Base-by-base conservation (phyloP, 1,140 invertebrate genomes). In the Drosophila bipectinata region DNA sequence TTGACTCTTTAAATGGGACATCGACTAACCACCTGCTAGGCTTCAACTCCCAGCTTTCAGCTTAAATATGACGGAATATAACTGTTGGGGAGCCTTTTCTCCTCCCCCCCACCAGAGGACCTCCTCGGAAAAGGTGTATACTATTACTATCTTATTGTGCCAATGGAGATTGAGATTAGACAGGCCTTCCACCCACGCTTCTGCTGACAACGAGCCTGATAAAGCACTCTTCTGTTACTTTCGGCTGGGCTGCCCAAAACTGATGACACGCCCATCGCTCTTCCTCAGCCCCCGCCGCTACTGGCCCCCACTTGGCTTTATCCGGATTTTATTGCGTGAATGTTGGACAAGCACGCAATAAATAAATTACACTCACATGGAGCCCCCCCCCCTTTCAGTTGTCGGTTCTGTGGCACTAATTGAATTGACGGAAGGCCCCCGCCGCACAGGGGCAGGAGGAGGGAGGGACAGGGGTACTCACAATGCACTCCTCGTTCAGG, bases 401-500 rank as follows among this genome's bases (percentile, higher is more conserved):
- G 58, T 28, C 41, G 32, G 52, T 63, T 15, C 52, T 52, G 66
- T 58, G 63, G 34, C 34, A 37, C 49, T 84, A 84, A 85, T 87
- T 87, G 77, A 85, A 87, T 85, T 74, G 68, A 47, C 28, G 47
- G 26, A 45, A 53, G 48, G 18, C 7, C n/a, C 24, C 2, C 3
- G 2, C 8, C 41, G 39, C n/a, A 14, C 39, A 14, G 39, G n/a
- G n/a, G 3, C 4, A 18, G 18, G 18, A 15, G 15, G 39, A 14
- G 14, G 0, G 6, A 41, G 12, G 9, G 26, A 9, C 24, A 24
- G 10, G 24, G 1, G n/a, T 76, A 94, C 95, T 95, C 93, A 98
- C 98, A 93, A 95, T 94, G 91, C 98, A 98, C 82, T 98, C 96
- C 79, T 97, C 97, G 44, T 96, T 96, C 10, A 98, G 95, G 91